Conservation (phyloP, 2,113 vertebrate genomes). For the Peromyscus maniculatus region DNA sequence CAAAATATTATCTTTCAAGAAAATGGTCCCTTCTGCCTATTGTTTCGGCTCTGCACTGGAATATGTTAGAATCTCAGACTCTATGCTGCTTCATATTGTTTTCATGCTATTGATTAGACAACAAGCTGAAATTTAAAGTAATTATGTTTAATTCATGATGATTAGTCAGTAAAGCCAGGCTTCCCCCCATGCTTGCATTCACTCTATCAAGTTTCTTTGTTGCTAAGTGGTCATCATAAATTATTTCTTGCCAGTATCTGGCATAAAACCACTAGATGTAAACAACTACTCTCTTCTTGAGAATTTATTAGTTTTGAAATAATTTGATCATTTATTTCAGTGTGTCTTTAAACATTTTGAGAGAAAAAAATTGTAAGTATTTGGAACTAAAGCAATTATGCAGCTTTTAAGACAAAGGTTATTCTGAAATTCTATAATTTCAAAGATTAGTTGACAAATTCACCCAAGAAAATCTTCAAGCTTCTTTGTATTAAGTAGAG, state of each 20-base stretch:
- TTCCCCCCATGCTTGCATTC: background rate
- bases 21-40: constrained; percentile 25
- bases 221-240: background rate
- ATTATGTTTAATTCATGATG: constrained; percentile 8
- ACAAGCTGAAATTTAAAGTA: constrained; percentile 31
- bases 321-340: background rate
- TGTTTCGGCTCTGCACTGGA: constrained; percentile 58
- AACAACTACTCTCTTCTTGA: background rate
- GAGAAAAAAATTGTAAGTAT: background rate
- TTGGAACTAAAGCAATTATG: background rate
- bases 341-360: background rate
- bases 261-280: background rate
- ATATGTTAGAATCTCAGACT: background rate
- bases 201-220: background rate
- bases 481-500: background rate
- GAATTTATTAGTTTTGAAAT: background rate
- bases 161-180: background rate
- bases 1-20: constrained; percentile 54
- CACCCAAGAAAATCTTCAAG: background rate
- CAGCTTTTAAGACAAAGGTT: background rate
- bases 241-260: background rate
- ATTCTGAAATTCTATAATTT: constrained; percentile 15
- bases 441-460: background rate
- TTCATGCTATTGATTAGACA: background rate
- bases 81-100: background rate